phyloP scores from a whole-genome alignment of 2,797 vertebrate species.

The Channallabes apus region DNA sequence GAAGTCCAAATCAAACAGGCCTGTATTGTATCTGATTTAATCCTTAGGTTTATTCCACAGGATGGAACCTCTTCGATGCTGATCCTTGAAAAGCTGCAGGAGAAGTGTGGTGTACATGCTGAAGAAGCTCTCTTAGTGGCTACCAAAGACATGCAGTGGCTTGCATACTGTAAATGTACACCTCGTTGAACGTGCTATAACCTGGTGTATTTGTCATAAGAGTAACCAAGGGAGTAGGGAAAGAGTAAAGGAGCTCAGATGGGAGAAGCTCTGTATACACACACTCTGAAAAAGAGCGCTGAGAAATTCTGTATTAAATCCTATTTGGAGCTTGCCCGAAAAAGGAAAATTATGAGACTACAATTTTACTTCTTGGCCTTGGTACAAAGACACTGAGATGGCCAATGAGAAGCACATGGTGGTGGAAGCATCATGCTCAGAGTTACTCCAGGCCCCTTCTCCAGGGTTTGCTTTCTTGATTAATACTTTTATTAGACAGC shows the following conservation, averaged over 20 bases:
- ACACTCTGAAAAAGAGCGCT: not conserved
- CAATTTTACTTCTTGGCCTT: not conserved
- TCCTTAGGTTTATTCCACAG: slow-evolving; percentile 2
- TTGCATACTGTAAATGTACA: not conserved
- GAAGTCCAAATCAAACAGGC: slow-evolving; percentile 33
- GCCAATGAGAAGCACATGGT: not conserved
- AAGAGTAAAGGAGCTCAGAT: not conserved
- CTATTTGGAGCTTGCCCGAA: not conserved
- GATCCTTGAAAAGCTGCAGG: slow-evolving; percentile 10
- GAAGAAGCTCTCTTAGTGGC: not conserved
- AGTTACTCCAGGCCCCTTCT: not conserved
- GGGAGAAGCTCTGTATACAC: not conserved
- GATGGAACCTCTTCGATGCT: not conserved
- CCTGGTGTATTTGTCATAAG: not conserved
- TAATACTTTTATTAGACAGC: not conserved
- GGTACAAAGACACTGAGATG: not conserved
- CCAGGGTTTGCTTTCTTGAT: not conserved
- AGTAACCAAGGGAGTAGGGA: not conserved
- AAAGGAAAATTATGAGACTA: not conserved
- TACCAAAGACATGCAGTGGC: not conserved
- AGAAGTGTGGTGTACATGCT: not conserved
- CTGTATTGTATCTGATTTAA: slow-evolving; percentile 29
- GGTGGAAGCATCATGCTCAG: not conserved
- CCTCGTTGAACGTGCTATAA: not conserved
- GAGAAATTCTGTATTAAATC: not conserved